phyloP scores from a whole-genome alignment of 2,888 invertebrate species.

The Epinotia ramella region DNA sequence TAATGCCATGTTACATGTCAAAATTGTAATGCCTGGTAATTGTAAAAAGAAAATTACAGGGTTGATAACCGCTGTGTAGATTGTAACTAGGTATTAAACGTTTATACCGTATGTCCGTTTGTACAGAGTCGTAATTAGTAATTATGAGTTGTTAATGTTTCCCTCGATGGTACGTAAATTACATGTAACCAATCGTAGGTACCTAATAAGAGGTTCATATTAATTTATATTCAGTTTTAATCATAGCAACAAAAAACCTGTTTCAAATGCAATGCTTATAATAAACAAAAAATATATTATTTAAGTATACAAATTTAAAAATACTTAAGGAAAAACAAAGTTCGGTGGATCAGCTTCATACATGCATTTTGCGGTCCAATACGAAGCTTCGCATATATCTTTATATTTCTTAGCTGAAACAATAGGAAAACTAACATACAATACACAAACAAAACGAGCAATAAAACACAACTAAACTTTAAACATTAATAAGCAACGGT shows the following conservation, averaged over 20 bases:
- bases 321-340: conserved; percentile 69
- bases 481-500: too few species aligned
- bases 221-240: neutral
- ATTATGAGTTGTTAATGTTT: conserved; percentile 9
- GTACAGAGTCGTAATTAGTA: conserved; percentile 4
- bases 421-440: conserved; percentile 13
- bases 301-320: conserved; percentile 41
- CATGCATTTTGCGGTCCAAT: conserved; percentile 77
- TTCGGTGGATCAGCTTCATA: conserved; percentile 71
- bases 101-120: neutral
- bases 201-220: neutral
- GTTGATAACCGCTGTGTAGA: conserved; percentile 11
- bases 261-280: conserved; percentile 20
- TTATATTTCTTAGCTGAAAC: conserved; percentile 76
- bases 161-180: conserved; percentile 16
- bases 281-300: conserved; percentile 9
- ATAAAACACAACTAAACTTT: neutral
- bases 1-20: conserved; percentile 3
- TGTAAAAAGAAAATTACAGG: conserved; percentile 21
- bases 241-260: neutral
- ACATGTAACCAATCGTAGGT: neutral
- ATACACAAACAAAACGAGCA: neutral
- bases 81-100: conserved; percentile 19
- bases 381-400: conserved; percentile 74
- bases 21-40: conserved; percentile 14